Base-by-base conservation (phyloP, 2,113 vertebrate genomes). In the Lates calcarifer region DNA sequence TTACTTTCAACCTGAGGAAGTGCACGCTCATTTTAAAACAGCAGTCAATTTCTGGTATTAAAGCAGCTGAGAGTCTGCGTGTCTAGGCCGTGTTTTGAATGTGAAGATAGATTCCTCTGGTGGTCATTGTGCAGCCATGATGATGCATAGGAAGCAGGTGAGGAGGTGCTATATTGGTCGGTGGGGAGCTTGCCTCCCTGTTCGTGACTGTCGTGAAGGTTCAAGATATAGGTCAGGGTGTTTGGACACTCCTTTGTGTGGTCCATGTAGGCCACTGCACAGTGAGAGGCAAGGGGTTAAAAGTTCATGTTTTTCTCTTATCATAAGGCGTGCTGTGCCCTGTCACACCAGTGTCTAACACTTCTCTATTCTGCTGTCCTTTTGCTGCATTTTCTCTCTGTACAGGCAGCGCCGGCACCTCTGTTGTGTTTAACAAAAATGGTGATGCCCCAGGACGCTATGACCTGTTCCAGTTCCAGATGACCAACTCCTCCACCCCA, bases 391-490 rank as follows among this genome's bases (percentile, higher is more conserved):
- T 77, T 62, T 72, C 51, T 76, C 35, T 56, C 71, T 74, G 56
- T 51, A 77, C 90, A 95, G 94, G 94, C 71, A 95, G 94, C n/a
- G 93, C 94, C 1, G 88, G 87, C 63, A 94, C 94, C 56, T 89
- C 90, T 33, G 93, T 95, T 43, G 85, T 93, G 86, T 94, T 95
- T 68, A 94, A 95, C 87, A 93, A 90, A 84, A 94, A 95, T 7
- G 94, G 94, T 1, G 94, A 95, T 39, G 93, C 94, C 79, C 93
- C 94, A 2, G 94, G 94, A 85, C 94, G 94, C 69, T 95, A 95
- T 39, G 94, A 95, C 91, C 89, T 95, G 87, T 95, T 94, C 93
- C 94, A 95, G 93, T 94, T 93, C 79, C 94, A 95, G 91, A 83
- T 89, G 90, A 92, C 81, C 89, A 93, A 93, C 84, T 91, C 90